Percentiles rank a stretch among this genome's conserved stretches.
phyloP scores from a whole-genome alignment of 2,888 invertebrate genomes.

The Spisula solida region DNA sequence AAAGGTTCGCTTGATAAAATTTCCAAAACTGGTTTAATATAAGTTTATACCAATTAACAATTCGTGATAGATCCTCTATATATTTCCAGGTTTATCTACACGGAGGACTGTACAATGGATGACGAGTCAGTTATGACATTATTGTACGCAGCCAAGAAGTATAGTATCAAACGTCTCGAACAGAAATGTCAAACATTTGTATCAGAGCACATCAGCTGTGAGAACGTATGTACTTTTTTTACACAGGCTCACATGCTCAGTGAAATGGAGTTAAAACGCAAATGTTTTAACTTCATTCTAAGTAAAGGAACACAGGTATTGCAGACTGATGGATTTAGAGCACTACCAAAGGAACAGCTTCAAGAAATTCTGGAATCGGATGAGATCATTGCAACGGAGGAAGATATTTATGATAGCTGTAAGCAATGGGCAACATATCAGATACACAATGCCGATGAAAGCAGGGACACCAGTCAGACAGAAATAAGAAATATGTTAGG shows the following conservation, averaged over 20 bases:
- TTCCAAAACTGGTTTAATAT: no score
- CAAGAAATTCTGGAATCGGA: background rate
- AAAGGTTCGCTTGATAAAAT: no score
- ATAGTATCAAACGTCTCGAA: background rate
- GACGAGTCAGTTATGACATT: background rate
- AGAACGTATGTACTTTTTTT: background rate
- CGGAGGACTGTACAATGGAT: background rate
- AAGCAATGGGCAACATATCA: background rate
- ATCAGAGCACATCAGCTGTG: background rate
- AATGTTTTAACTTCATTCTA: background rate
- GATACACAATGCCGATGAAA: background rate
- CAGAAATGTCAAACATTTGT: slow-evolving; percentile 8
- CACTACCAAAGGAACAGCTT: background rate
- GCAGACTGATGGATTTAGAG: background rate
- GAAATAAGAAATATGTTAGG: background rate
- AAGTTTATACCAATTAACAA: no score
- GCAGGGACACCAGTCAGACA: background rate
- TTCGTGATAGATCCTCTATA: no score
- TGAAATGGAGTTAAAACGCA: background rate
- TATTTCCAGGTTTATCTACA: slow-evolving; percentile 21
- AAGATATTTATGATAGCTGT: background rate
- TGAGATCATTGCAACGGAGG: background rate
- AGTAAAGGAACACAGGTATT: background rate
- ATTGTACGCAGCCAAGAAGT: slow-evolving; percentile 20
- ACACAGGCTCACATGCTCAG: background rate